Conservation (phyloP, 2,797 vertebrate species). For the Tamandua tetradactyla region DNA sequence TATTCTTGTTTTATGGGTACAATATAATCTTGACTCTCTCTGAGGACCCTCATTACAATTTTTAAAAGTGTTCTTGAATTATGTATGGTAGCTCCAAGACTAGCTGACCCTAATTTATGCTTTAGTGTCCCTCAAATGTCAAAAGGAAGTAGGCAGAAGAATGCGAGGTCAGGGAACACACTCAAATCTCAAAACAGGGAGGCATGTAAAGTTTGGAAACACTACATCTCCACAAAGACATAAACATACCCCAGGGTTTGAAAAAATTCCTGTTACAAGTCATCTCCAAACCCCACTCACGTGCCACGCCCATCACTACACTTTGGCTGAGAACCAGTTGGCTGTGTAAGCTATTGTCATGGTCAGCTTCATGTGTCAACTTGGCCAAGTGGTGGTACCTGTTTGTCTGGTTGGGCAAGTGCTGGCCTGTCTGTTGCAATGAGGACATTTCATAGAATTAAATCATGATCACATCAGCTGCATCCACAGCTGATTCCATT, state of each 20-base stretch:
- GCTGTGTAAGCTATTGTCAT: not conserved
- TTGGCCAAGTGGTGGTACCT: too few relatives aligned
- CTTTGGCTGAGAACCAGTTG: not conserved
- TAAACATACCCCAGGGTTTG: not conserved
- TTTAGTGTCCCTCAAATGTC: not conserved
- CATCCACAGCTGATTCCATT: too few relatives aligned
- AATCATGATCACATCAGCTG: too few relatives aligned
- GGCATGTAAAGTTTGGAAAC: not conserved
- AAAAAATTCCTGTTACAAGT: not conserved
- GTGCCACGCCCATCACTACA: not conserved
- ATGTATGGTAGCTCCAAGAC: not conserved
- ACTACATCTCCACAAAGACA: not conserved
- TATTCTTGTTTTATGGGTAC: not conserved
- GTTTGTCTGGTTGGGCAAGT: too few relatives aligned
- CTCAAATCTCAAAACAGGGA: not conserved
- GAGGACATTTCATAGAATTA: too few relatives aligned
- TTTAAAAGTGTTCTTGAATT: not conserved
- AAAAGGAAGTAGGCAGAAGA: not conserved
- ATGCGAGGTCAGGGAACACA: not conserved
- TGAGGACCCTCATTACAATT: not conserved
- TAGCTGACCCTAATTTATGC: not conserved
- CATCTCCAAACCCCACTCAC: not conserved
- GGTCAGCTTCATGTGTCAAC: too few relatives aligned
- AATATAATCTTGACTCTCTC: constrained; percentile 15
- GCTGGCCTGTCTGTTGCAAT: too few relatives aligned